Base-by-base conservation (phyloP, 2,113 vertebrate species). In the Trichomycterus rosablanca region DNA sequence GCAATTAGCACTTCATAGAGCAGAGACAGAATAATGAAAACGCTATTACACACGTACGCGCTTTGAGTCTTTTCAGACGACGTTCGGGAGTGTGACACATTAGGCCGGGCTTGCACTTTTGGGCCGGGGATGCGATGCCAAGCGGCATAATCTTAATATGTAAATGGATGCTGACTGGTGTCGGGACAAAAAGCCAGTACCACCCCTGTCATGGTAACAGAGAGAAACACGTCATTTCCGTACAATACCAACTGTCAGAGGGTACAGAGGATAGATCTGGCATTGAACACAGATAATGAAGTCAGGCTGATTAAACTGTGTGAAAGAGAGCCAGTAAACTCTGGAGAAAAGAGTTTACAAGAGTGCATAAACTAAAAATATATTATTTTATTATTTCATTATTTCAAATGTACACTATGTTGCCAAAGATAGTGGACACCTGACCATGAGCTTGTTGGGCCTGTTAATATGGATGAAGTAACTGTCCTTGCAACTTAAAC, bases 1-100 rank as follows among this genome's bases (percentile, higher is more conserved):
- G 78, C 83, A 87, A 86, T 88, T 84, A 89, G 79, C 77, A 80
- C 83, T 84, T 85, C 79, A 83, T 83, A 80, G 83, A 70, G 71
- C 64, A 58, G 53, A 50, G 84, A 87, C 82, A 86, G 76, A 84
- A 84, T 87, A 86, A 87, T 87, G 75, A 85, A 79, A 70, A 77
- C 75, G 74, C 76, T 80, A 67, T 69, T 72, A 23, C 70, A 55
- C 70, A 28, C 18, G 60, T 74, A 60, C 67, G 65, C 52, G 55
- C 64, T 59, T 58, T 48, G 48, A 64, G 30, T 67, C 74, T 76
- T 72, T 78, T 76, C 72, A 80, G 81, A 84, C 78, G 79, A 81
- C 76, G 81, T 53, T 72, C 67, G 82, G 78, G 75, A 76, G 76
- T 66, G 72, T 84, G 78, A 83, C 81, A 81, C 79, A 70, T 76